Percentiles rank a stretch among this genome's conserved stretches.
Evolutionary conservation across 2,888 invertebrate species (phyloP).

Genomic region (Chymomyza procnemis): DNA sequence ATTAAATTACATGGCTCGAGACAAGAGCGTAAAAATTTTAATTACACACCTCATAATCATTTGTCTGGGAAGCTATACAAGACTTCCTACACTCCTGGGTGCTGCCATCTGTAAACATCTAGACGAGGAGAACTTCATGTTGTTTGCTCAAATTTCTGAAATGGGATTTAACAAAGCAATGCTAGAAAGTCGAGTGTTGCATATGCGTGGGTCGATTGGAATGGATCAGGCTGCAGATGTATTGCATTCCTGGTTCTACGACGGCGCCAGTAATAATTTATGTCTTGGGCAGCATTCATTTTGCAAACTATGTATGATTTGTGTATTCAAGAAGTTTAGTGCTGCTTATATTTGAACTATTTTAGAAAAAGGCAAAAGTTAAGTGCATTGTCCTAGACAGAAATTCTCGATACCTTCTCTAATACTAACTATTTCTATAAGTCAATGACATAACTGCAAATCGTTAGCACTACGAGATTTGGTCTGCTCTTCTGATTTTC

Average conservation of each 20-base stretch:
- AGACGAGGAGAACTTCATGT: not conserved
- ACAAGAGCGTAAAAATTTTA: conserved; percentile 70
- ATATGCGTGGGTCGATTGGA: conserved; percentile 30
- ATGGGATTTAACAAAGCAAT: conserved; percentile 53
- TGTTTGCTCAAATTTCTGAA: conserved; percentile 61
- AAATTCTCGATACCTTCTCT: no score
- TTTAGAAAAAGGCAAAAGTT: no score
- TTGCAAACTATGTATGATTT: not conserved
- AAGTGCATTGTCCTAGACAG: no score
- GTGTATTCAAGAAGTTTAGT: no score
- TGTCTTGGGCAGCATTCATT: conserved; percentile 44
- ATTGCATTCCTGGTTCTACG: conserved; percentile 23
- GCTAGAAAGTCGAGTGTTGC: conserved; percentile 23
- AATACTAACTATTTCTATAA: no score
- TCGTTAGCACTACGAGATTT: no score
- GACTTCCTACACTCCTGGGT: conserved; percentile 3
- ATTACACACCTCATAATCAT: conserved; percentile 76
- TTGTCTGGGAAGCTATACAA: conserved; percentile 34
- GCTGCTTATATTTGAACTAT: no score
- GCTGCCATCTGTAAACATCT: no score
- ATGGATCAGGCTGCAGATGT: not conserved
- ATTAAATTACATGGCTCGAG: conserved; percentile 66
- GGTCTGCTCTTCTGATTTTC: no score
- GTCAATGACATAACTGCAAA: no score
- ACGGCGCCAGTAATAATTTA: conserved; percentile 37